Base-by-base conservation (phyloP, 1,140 invertebrate genomes). In the Drosophila melanogaster region DNA sequence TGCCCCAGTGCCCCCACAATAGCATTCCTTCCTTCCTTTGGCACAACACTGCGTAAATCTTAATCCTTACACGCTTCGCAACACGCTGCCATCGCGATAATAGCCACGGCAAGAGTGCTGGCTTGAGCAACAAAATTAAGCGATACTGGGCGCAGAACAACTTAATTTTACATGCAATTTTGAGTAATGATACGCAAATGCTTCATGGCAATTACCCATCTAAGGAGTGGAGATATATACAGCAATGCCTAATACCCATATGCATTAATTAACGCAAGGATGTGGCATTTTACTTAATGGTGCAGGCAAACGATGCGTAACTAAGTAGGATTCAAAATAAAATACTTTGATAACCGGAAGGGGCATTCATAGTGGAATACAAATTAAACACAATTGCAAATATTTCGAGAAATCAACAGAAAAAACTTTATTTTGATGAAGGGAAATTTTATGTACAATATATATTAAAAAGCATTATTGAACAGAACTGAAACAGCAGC, bases 61-160 rank as follows among this genome's bases (percentile, higher is more conserved):
- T 81, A 86, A 86, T 86, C 83, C 83, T 61, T 80, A 86, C 81
- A 80, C 73, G 75, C 83, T 78, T 77, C 69, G 75, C 62, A 80
- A 80, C 77, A 79, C 77, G 57, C 64, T 83, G 74, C 35, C 75
- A 86, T 76, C 61, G 73, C 77, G 81, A 69, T 64, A 75, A 70
- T 79, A 79, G 72, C 60, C 55, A 40, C 79, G 77, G 33, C 40
- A 77, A 47, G 47, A 61, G 43, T 54, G 62, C 40, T 49, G 64
- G 43, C 44, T 78, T 30, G 37, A 77, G 57, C 58, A 84, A 72
- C 72, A 66, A 69, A 43, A 67, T 77, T 73, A 60, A 37, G 43
- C 54, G 51, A 59, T 56, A 64, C 40, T 14, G n/a, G 22, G 37
- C 24, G 14, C 24, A 37, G 51, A 41, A 71, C 67, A 71, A 71